Conservation (phyloP, 2,113 vertebrate species). For the Microtus oregoni region DNA sequence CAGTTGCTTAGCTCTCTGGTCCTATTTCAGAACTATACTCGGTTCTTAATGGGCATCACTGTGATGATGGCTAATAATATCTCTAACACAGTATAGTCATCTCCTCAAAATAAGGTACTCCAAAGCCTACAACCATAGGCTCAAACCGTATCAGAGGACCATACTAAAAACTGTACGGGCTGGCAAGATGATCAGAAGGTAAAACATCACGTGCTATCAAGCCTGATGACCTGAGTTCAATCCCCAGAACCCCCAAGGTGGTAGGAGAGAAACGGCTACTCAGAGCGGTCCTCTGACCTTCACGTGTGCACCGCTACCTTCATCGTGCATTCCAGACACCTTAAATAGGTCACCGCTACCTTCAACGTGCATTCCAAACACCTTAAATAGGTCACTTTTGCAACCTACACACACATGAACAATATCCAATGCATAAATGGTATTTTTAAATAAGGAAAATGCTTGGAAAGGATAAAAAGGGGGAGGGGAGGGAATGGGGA, state of each 20-base stretch:
- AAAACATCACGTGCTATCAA: neutral
- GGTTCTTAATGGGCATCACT: neutral
- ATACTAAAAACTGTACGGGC: slow-evolving; percentile 22
- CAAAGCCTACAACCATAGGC: neutral
- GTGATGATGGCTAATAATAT: neutral
- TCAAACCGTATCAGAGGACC: slow-evolving; percentile 23
- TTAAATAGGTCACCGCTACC: neutral
- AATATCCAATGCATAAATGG: neutral
- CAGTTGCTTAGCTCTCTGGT: neutral
- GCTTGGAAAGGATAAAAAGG: neutral
- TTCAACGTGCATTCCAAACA: neutral
- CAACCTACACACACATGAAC: neutral
- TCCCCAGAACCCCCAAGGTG: neutral
- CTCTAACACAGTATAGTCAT: neutral
- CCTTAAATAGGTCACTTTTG: neutral
- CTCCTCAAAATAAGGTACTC: neutral
- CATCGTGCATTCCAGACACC: neutral
- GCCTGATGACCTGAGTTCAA: neutral
- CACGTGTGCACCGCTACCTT: no score
- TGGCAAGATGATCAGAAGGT: neutral
- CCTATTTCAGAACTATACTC: neutral
- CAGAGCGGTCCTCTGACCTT: neutral
- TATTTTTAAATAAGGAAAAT: neutral
- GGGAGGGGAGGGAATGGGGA: neutral
- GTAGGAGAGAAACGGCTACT: neutral